phyloP scores from a whole-genome alignment of 2,113 vertebrate genomes.

The Petroica traversi region DNA sequence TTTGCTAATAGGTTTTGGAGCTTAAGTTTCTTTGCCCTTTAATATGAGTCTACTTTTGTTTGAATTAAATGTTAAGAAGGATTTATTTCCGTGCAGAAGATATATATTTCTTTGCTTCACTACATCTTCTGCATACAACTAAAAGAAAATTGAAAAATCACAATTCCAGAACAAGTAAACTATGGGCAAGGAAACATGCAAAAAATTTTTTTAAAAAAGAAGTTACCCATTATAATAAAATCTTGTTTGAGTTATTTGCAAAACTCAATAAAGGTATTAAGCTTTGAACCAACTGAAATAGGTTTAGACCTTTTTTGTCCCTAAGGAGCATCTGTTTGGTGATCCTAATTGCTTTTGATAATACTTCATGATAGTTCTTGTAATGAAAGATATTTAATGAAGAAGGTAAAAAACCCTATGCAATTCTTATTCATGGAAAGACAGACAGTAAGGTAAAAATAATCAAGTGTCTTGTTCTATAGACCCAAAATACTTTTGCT shows the following conservation, averaged over 20 bases:
- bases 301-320: background rate
- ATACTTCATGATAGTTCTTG: background rate
- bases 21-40: background rate
- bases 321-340: background rate
- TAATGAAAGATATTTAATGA: background rate
- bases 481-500: background rate
- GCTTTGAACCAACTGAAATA: slow-evolving; percentile 18
- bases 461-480: background rate
- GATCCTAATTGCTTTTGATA: background rate
- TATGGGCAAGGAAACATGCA: background rate
- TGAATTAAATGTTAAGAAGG: background rate
- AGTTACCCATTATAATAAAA: background rate
- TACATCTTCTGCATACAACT: background rate
- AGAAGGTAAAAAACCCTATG: background rate
- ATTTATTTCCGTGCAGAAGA: background rate
- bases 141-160: background rate
- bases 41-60: background rate
- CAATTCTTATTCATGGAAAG: background rate
- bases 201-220: background rate
- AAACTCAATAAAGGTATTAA: too few species aligned
- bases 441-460: background rate
- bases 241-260: too few species aligned
- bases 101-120: background rate
- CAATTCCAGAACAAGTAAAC: background rate
- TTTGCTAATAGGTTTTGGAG: background rate